phyloP scores from a whole-genome alignment of 1,140 invertebrate species.

The Heliconius himera region DNA sequence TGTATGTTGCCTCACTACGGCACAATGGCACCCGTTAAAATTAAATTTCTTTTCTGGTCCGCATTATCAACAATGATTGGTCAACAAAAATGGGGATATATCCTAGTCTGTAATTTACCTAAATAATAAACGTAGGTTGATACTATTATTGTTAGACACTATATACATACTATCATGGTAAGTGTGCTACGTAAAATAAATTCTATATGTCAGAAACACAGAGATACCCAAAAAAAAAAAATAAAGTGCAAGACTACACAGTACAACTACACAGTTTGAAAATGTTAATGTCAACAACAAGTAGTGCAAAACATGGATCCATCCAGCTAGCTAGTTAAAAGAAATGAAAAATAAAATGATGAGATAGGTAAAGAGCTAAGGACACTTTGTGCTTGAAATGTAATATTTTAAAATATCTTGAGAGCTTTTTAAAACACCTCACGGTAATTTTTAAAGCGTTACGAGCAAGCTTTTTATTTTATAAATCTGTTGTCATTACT shows the following conservation, averaged over 20 bases:
- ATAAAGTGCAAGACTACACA: background rate
- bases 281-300: conserved; percentile 10
- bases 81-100: no score
- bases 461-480: conserved; percentile 10
- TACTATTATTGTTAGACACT: no score
- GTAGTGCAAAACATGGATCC: conserved; percentile 17
- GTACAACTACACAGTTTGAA: background rate
- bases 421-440: conserved; percentile 19
- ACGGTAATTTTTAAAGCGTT: background rate
- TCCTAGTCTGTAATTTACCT: no score
- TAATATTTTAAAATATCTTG: conserved; percentile 19
- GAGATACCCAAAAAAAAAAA: background rate
- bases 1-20: no score
- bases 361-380: conserved; percentile 13
- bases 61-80: no score
- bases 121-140: no score
- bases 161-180: no score
- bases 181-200: background rate
- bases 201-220: background rate
- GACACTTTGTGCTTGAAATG: conserved; percentile 20
- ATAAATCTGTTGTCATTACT: background rate
- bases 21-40: no score
- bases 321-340: background rate
- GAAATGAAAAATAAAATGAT: conserved; percentile 23
- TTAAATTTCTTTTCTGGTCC: no score